These are phyloP conservation scores for Semnornis frantzii DNA, from an alignment of 2,113 vertebrate species.

Conservation along the genomic window DNA sequence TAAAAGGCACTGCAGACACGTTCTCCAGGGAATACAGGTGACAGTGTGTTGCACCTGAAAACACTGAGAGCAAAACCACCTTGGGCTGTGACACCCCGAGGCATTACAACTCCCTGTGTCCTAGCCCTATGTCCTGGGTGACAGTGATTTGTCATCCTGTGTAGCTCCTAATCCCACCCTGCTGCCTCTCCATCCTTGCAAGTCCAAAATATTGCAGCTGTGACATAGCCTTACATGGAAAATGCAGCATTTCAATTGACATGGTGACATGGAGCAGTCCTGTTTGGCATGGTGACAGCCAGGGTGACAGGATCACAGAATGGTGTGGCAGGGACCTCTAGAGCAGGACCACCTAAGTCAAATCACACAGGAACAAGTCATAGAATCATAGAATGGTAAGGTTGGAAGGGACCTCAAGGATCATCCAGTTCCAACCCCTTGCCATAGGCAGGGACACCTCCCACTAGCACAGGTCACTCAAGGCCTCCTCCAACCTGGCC, in stretches of 20 bases:
- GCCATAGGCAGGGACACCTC: too few species aligned
- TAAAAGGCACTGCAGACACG: not conserved
- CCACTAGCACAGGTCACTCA: too few species aligned
- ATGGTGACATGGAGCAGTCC: not conserved
- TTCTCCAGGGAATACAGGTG: not conserved
- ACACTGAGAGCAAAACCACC: not conserved
- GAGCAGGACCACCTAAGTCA: too few species aligned
- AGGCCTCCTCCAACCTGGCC: too few species aligned
- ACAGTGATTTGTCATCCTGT: not conserved
- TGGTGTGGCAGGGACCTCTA: too few species aligned
- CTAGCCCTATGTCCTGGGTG: not conserved
- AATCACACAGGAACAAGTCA: too few species aligned
- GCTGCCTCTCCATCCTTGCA: not conserved
- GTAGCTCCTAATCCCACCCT: not conserved
- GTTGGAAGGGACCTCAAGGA: too few species aligned
- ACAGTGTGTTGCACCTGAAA: not conserved
- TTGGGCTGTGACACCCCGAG: not conserved
- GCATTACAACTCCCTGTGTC: not conserved
- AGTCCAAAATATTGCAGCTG: not conserved
- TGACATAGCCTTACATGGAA: not conserved
- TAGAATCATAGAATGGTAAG: too few species aligned
- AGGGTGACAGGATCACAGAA: not conserved
- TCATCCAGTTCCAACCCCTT: too few species aligned
- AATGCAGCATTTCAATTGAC: not conserved
- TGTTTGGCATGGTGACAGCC: not conserved